Evolutionary conservation across 2,888 invertebrate genomes (phyloP).

Genomic region (Himalopsyche anomala): DNA sequence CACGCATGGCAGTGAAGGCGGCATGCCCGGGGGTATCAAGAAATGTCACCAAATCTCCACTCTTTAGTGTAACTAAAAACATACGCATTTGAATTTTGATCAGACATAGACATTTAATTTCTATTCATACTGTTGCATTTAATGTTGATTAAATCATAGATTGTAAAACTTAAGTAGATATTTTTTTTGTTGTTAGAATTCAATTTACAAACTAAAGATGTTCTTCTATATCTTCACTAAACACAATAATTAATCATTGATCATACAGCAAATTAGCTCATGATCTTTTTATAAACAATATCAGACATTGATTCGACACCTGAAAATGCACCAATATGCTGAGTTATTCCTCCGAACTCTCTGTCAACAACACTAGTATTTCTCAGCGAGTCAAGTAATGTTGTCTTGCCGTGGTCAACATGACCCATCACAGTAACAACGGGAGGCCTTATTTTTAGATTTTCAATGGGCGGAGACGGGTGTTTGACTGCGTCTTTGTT

Average conservation of each 20-base stretch:
- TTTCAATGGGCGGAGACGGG: conserved; percentile 81
- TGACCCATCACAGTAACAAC: conserved; percentile 99
- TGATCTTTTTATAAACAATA: not conserved
- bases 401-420: conserved; percentile 99
- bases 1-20: conserved; percentile 95
- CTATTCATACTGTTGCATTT: no score
- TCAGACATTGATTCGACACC: conserved; percentile 71
- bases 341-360: conserved; percentile 99
- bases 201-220: no score
- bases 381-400: conserved; percentile 91
- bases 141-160: no score
- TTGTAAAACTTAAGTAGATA: no score
- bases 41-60: conserved; percentile 92
- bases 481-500: conserved; percentile 77
- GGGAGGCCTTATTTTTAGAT: conserved; percentile 87
- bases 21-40: conserved; percentile 99
- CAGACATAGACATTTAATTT: not conserved
- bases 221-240: no score
- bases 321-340: conserved; percentile 98
- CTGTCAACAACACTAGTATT: conserved; percentile 90
- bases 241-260: no score
- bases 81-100: not conserved
- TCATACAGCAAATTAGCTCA: no score
- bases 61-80: conserved; percentile 78
- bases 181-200: no score